Evolutionary conservation across 2,888 invertebrate species (phyloP).

Genomic region (Aleiodes testaceus): DNA sequence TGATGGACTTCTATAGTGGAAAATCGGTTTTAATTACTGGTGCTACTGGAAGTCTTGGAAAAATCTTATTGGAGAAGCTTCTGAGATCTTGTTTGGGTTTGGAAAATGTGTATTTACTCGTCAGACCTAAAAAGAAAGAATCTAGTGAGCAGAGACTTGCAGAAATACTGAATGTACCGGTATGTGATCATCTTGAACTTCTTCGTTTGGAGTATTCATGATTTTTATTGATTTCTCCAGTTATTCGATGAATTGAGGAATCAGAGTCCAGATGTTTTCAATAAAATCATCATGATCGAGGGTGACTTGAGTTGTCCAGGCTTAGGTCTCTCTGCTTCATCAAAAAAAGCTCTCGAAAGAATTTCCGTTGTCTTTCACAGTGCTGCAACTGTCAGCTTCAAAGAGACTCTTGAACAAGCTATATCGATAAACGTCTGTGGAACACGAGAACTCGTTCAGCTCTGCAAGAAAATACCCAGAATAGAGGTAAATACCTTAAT

Average conservation of each 20-base stretch:
- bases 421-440: constrained; percentile 13
- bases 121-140: neutral
- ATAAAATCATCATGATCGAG: neutral
- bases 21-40: constrained; percentile 2
- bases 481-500: constrained; percentile 6
- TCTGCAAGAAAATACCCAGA: neutral
- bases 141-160: neutral
- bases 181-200: neutral
- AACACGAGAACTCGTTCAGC: constrained; percentile 7
- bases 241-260: neutral
- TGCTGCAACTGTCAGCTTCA: constrained; percentile 16
- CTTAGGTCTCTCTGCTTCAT: neutral
- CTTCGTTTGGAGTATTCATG: neutral
- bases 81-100: neutral
- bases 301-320: neutral
- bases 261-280: neutral
- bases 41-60: neutral
- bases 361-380: constrained; percentile 6
- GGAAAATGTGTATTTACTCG: neutral
- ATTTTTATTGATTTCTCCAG: neutral
- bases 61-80: neutral
- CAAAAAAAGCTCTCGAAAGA: neutral
- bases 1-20: neutral
- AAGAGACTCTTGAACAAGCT: constrained; percentile 6
- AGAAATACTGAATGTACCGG: neutral